Percentiles rank a stretch among this genome's conserved stretches.
Evolutionary conservation across 2,113 vertebrate species (phyloP).

Genomic region (Peromyscus maniculatus): DNA sequence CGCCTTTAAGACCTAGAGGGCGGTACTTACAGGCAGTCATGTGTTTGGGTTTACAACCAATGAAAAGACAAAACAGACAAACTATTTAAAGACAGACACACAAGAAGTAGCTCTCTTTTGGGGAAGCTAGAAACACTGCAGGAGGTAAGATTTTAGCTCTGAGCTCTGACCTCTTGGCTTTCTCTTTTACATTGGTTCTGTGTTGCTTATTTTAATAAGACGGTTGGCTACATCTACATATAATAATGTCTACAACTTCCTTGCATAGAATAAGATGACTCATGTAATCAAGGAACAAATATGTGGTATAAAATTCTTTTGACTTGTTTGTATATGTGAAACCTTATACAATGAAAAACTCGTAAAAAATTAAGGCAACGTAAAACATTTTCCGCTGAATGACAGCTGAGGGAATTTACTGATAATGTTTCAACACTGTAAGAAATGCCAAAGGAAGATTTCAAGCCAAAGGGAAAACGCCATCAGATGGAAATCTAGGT

Average conservation of each 20-base stretch:
- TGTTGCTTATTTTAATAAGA: too few relatives aligned
- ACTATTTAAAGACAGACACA: too few relatives aligned
- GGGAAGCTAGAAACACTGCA: too few relatives aligned
- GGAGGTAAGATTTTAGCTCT: too few relatives aligned
- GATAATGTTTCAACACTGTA: background rate
- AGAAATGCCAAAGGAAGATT: background rate
- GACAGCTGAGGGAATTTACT: background rate
- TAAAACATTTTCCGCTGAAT: conserved; percentile 6
- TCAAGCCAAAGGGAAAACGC: background rate
- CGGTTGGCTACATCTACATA: too few relatives aligned
- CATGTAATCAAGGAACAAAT: background rate
- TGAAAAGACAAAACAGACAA: too few relatives aligned
- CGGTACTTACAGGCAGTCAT: too few relatives aligned
- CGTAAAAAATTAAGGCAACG: background rate
- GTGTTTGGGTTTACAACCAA: too few relatives aligned
- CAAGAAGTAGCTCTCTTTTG: too few relatives aligned
- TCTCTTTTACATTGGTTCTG: too few relatives aligned
- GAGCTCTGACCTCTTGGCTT: too few relatives aligned
- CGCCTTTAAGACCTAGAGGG: too few relatives aligned
- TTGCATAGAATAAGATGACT: background rate
- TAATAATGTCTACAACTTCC: background rate
- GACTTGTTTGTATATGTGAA: conserved; percentile 12
- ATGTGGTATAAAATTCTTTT: background rate
- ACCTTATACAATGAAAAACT: background rate
- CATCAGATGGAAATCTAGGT: background rate